Base-by-base conservation (phyloP, 2,113 vertebrate genomes). In the Mirza zaza region DNA sequence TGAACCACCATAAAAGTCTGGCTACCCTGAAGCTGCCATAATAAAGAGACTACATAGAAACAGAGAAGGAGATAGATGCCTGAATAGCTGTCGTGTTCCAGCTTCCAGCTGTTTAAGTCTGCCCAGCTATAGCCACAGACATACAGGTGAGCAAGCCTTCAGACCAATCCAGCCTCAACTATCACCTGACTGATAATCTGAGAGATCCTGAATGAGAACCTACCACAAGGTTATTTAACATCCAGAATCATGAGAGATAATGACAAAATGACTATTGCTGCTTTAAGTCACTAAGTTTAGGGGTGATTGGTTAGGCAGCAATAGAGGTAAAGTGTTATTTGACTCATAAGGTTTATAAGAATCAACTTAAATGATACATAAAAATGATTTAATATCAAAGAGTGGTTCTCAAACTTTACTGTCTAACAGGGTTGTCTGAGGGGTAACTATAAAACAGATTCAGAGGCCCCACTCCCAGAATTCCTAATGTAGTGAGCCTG, bases 101-200 rank as follows among this genome's bases (percentile, higher is more conserved):
- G 7, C 18, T 89, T 67, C 42, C 34, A 65, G 18, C 34, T 42
- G 10, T 36, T 92, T 7, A 45, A 73, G 12, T 80, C 42, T 79
- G 48, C 25, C 15, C 0, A 50, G 18, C 8, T 15, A 12, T 3
- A 10, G 5, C 25, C 32, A 21, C 3, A 80, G 65, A 18, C 1
- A 23, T 11, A 8, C 0, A 5, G 7, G 3, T 65, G 52, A 63
- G 15, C 27, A 32, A 90, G 10, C 3, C 1, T 12, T 67, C 23
- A 6, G 23, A 6, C 23, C 20, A 52, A 9, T 18, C 12, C 10
- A 25, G 0, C 20, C 15, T 52, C 65, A 50, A 39, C 13, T 4
- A 55, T 17, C 45, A 70, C 25, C 36, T 29, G 34, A 73, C 27
- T 6, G 20, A 9, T 59, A 52, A 76, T 20, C 59, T 15, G 20